Evolutionary conservation across 2,113 vertebrate species (phyloP), one percentile per base, ranked within the genome.

Genomic region (Antigone vipio): DNA sequence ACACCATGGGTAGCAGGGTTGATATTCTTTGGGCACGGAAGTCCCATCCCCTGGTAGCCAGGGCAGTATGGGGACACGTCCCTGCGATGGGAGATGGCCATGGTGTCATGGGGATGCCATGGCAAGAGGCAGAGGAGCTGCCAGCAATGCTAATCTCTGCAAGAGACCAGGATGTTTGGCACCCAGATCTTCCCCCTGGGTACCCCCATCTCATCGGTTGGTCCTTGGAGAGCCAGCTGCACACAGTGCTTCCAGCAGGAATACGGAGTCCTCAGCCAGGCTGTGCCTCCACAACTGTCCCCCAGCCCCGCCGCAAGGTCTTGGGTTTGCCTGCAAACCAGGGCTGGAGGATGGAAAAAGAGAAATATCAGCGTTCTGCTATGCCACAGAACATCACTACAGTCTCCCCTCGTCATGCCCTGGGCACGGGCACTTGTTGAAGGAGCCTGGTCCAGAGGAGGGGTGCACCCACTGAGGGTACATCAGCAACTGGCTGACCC

Each of bases 51-150:
- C 2, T 38, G 42, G 38, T 12, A 64, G 16, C 42, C 42, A 23
- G 45, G 18, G 45, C 34, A 35, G 15, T 3, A 23, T 47, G 76
- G 68, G 38, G 42, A 74, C 77, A 23, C 0, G 6, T 45, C 27
- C 55, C 55, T 38, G 73, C 18, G 71, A 42, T 0, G 3, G 32
- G 20, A 12, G 15, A 29, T 76, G 44, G 30, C 18, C 3, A 1
- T 29, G 44, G 66, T 40, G 66, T 30, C 64, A n/a, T 2, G 0
- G 15, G 53, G 32, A 32, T 3, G 2, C 3, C 0, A 1, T 56
- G 53, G 44, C 47, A 82, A 50, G 47, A 18, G 42, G 32, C 64
- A 78, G 64, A 44, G 35, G 8, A 67, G 24, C 34, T 11, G 7
- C 12, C 67, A 84, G 59, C 23, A 73, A 30, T 2, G 12, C 18